Evolutionary conservation across 1,140 invertebrate species (phyloP).

Genomic region (Lucilia sericata): DNA sequence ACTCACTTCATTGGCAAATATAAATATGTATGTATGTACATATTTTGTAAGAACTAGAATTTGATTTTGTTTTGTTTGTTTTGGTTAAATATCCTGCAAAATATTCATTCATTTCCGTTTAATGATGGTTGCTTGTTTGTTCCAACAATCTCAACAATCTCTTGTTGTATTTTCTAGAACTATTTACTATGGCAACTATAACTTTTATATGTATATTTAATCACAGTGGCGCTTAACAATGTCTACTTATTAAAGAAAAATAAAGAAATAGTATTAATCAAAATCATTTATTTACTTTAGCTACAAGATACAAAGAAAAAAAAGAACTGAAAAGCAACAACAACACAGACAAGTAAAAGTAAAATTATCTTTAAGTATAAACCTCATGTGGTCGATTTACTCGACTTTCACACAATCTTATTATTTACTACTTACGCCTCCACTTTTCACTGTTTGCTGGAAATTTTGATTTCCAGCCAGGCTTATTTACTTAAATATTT

Average conservation of each 20-base stretch:
- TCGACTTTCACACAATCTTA: background rate
- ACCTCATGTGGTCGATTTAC: background rate
- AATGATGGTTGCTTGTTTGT: background rate
- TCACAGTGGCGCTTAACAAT: background rate
- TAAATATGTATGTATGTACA: no score
- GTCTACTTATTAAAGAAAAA: background rate
- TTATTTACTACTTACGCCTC: no score
- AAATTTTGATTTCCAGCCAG: background rate
- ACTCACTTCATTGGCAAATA: background rate
- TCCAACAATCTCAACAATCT: background rate
- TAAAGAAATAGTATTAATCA: slow-evolving; percentile 32
- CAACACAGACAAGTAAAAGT: background rate
- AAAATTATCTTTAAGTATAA: background rate
- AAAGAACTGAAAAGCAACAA: background rate
- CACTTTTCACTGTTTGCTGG: no score
- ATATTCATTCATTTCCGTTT: slow-evolving; percentile 15
- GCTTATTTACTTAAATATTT: background rate
- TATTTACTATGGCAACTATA: no score
- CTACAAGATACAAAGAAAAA: background rate
- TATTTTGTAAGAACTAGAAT: no score
- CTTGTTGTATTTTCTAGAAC: no score
- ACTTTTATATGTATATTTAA: no score
- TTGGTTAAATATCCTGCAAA: background rate
- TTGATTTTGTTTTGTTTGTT: background rate
- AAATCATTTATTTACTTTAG: slow-evolving; percentile 35